Evolutionary conservation across 2,797 vertebrate genomes (phyloP), one percentile per base, ranked within the genome.

Genomic region (Tympanoctomys barrerae): DNA sequence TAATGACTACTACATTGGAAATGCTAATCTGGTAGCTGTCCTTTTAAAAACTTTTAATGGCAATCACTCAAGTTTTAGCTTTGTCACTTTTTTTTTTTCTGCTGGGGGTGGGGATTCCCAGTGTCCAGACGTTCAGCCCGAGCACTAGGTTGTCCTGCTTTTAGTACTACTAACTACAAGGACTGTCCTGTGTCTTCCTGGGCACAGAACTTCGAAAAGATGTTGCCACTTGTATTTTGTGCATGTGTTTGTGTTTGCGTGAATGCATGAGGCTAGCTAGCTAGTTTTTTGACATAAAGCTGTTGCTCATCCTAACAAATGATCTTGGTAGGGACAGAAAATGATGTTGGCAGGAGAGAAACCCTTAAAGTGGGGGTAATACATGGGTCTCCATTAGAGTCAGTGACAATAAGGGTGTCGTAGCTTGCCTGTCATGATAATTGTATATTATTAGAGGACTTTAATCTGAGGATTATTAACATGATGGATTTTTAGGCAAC

Each of bases 391-490:
- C 97, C 77, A 94, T 91, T 93, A 92, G 90, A 87, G 64, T 36
- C 7, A 52, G 46, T 92, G 95, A 98, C 92, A 96, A 59, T 84
- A 85, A 97, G 92, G 82, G 93, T 39, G 97, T 96, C 92, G 91
- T 92, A 97, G 91, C 91, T 97, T 98, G 97, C 95, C 95, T 95
- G 95, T 98, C 97, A 97, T 7, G 57, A 97, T 98, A 98, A 98
- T 98, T 97, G 94, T 94, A 94, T 97, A 91, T 91, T 98, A 97
- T 98, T 97, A 98, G 97, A 98, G 82, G 95, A 89, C 92, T 81
- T 97, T 98, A 98, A 98, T 98, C 96, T 97, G 96, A 97, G 97
- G 95, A 97, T 97, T 98, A 98, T 98, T 98, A 98, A 95, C 73
- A n/a, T 0, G 28, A 97, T 96, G 98, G 97, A 92, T 92, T 98